Percentiles rank a stretch among this genome's conserved stretches.
Evolutionary conservation across 2,113 vertebrate species (phyloP).

Genomic region (Xerus inauris): DNA sequence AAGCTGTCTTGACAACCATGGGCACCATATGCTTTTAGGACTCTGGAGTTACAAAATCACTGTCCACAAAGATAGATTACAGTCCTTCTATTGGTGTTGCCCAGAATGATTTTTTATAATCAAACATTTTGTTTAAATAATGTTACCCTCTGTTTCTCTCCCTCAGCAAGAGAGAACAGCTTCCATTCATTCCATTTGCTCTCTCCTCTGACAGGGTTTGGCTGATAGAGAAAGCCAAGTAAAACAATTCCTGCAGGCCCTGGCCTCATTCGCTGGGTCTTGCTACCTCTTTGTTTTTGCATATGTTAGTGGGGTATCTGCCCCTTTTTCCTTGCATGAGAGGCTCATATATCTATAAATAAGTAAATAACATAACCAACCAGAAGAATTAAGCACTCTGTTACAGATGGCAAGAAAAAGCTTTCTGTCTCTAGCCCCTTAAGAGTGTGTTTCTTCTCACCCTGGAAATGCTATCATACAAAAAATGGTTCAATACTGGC

Average conservation of each 20-base stretch:
- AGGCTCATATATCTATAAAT: constrained; percentile 47
- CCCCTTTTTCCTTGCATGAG: background rate
- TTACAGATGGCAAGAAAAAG: constrained; percentile 70
- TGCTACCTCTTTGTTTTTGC: background rate
- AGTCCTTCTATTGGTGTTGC: background rate
- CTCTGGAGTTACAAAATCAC: background rate
- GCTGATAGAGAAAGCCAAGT: background rate
- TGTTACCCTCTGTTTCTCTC: background rate
- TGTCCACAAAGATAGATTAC: background rate
- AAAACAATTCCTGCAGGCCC: constrained; percentile 25
- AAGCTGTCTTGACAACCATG: constrained; percentile 35
- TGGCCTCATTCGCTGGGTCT: background rate
- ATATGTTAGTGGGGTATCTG: background rate
- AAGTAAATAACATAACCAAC: constrained; percentile 48
- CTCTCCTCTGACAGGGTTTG: background rate
- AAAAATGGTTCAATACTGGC: constrained; percentile 88
- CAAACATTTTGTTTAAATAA: constrained; percentile 42
- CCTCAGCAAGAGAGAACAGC: background rate
- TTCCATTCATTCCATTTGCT: too few relatives aligned
- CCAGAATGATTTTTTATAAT: background rate
- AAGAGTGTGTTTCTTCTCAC: constrained; percentile 71
- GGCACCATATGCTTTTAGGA: background rate
- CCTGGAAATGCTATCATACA: background rate
- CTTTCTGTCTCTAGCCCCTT: constrained; percentile 71
- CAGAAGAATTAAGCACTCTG: constrained; percentile 73